phyloP scores from a whole-genome alignment of 2,113 vertebrate species.

The Muntiacus reevesi region DNA sequence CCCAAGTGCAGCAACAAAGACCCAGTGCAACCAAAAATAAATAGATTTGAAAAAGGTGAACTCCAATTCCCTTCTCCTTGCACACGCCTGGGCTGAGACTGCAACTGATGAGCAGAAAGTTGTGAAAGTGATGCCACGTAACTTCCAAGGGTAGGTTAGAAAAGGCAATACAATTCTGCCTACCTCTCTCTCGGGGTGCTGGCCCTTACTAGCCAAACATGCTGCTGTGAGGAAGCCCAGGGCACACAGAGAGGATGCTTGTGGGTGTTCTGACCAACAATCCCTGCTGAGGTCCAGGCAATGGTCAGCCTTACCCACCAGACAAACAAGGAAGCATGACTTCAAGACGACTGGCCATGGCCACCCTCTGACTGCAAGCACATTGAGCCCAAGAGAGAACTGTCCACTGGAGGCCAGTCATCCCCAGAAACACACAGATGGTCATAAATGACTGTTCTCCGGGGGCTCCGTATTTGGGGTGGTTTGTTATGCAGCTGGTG shows the following conservation, averaged over 20 bases:
- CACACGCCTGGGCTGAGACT: neutral
- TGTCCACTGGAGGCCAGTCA: neutral
- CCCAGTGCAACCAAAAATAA: neutral
- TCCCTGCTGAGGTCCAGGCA: neutral
- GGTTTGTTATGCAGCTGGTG: neutral
- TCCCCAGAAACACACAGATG: accelerated
- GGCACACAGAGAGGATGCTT: neutral
- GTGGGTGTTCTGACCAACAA: neutral
- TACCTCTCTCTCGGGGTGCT: neutral
- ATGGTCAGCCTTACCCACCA: neutral
- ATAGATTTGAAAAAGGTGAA: neutral
- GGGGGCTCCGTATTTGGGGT: neutral
- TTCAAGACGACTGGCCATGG: neutral
- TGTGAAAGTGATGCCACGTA: too few species aligned
- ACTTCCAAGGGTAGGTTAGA: neutral
- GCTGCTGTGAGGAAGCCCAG: neutral
- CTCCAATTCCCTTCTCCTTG: neutral
- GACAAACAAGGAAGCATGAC: neutral
- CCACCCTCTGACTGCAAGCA: neutral
- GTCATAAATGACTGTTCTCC: neutral
- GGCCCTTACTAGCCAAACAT: neutral
- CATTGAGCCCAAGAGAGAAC: neutral
- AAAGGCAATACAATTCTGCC: neutral
- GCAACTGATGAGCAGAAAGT: neutral
- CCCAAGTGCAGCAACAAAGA: neutral